A percentile compares a stretch with the other conserved stretches of the same genome.
These are phyloP conservation scores for Meandrina meandrites DNA, from an alignment of 92 coral and sea anemone genomes.

Conservation along the genomic window DNA sequence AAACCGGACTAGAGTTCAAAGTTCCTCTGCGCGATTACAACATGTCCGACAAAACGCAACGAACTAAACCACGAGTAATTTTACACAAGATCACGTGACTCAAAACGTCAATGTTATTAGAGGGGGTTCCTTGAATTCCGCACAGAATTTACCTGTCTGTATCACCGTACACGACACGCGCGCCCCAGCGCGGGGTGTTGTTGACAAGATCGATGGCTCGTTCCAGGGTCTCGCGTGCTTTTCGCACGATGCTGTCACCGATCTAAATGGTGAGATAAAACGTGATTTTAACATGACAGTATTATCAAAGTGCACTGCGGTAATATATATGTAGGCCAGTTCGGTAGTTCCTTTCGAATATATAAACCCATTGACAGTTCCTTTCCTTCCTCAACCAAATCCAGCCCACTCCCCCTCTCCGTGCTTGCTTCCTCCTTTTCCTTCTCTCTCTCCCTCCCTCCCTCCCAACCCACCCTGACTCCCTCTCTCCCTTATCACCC, in stretches of 20 bases:
- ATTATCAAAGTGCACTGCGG: too few relatives aligned
- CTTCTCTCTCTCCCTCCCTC: neutral
- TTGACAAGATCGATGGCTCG: constrained; percentile 93
- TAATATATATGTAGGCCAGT: neutral
- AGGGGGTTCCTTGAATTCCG: too few relatives aligned
- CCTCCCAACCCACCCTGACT: too few relatives aligned
- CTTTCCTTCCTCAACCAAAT: too few relatives aligned
- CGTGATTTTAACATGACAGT: neutral
- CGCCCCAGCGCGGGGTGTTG: constrained; percentile 93
- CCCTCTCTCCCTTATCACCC: neutral
- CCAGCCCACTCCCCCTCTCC: neutral
- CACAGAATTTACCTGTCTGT: constrained; percentile 95
- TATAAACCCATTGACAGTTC: neutral
- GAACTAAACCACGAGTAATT: too few relatives aligned
- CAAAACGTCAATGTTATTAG: too few relatives aligned
- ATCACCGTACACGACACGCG: constrained; percentile 96
- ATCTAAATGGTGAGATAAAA: constrained; percentile 56
- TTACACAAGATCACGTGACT: too few relatives aligned
- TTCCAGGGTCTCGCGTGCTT: constrained; percentile 97
- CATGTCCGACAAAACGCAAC: too few relatives aligned
- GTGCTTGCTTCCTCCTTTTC: neutral
- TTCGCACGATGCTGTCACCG: constrained; percentile 93
- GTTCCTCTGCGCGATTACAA: too few relatives aligned
- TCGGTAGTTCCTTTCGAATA: neutral
- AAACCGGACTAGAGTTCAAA: too few relatives aligned